Evolutionary conservation across 2,113 vertebrate genomes (phyloP), one percentile per base, ranked within the genome.

Genomic region (Stercorarius parasiticus): DNA sequence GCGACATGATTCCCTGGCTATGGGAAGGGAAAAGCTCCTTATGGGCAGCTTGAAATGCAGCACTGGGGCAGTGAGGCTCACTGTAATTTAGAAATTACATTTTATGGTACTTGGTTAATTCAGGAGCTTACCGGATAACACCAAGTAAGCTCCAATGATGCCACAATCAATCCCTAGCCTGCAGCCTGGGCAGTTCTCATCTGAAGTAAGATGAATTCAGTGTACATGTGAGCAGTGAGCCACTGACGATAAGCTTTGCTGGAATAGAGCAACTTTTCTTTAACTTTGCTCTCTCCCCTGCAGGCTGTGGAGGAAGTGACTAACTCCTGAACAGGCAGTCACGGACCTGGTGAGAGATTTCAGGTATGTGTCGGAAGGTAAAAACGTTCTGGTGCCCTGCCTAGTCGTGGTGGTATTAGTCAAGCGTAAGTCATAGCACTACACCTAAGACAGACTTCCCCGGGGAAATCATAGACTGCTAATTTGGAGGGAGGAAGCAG

Each of bases 281-380:
- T 76, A 65, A 70, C 36, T 84, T 85, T 30, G 25, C 49, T 91
- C 29, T 76, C 66, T 61, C 85, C 74, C 73, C 77, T 72, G 64
- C 70, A 93, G 73, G 77, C 86, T 79, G 3, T n/a, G 59, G 84
- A 91, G 78, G 94, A 97, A 94, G 66, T 85, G 86, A 88, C 45
- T 95, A 94, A 89, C 26, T 93, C 70, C 61, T 59, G 77, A 95
- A 71, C 74, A 87, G 78, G 86, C 83, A 85, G 81, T 34, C 81
- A 25, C 6, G 49, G 90, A 73, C n/a, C 49, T 55, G 84, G 29
- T 76, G 81, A 93, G 65, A 87, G 66, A 93, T 88, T 87, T 87
- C 95, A 95, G 84, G 88, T 91, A 69, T 61, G 65, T 65, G 49
- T 84, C 83, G 65, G 70, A 70, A 95, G 36, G 83, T 65, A 89